phyloP scores from a whole-genome alignment of 2,888 invertebrate genomes.

The Syrista parreyssii region DNA sequence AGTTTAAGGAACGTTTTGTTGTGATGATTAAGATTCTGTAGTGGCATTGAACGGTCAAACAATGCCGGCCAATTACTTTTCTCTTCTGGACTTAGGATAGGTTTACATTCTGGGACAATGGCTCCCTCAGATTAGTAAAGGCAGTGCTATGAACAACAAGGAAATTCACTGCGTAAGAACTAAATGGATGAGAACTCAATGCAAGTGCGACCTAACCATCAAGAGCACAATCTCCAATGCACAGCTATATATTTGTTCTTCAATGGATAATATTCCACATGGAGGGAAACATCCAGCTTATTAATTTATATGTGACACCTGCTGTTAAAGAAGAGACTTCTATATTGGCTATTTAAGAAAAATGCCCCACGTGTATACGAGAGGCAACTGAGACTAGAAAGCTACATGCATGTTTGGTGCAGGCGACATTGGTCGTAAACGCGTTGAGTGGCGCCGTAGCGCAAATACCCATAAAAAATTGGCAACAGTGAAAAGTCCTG shows the following conservation, averaged over 20 bases:
- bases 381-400: conserved; percentile 50
- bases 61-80: conserved; percentile 55
- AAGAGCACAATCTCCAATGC: conserved; percentile 48
- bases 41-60: conserved; percentile 31
- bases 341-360: neutral
- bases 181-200: conserved; percentile 58
- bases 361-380: neutral
- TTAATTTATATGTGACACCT: neutral
- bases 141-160: neutral
- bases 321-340: neutral
- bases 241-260: conserved; percentile 55
- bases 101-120: neutral
- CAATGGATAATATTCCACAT: conserved; percentile 57
- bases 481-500: neutral
- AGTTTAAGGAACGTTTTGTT: neutral
- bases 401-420: conserved; percentile 66
- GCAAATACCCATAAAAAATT: conserved; percentile 47
- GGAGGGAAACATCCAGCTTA: conserved; percentile 18
- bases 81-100: conserved; percentile 58
- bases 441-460: conserved; percentile 66
- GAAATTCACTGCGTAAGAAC: conserved; percentile 9
- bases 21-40: neutral
- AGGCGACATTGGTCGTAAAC: conserved; percentile 65
- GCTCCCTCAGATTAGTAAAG: neutral
- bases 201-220: conserved; percentile 50